Percentiles rank a stretch among this genome's conserved stretches.
phyloP scores from a whole-genome alignment of 2,888 invertebrate species.

The Autographa gamma region DNA sequence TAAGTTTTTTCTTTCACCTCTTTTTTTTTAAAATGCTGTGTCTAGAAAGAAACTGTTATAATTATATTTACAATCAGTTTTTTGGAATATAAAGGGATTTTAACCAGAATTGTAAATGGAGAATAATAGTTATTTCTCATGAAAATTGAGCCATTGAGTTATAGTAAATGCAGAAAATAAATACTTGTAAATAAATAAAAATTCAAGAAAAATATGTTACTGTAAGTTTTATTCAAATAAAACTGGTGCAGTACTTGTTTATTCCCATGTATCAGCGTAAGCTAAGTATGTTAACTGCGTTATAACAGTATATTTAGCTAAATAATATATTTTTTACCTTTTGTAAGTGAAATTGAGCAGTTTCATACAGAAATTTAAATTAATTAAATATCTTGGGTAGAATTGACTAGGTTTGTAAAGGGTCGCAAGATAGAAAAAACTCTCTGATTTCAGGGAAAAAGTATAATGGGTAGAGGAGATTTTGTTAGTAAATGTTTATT shows the following conservation, averaged over 20 bases:
- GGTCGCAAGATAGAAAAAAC: slow-evolving; percentile 10
- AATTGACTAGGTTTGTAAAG: slow-evolving; percentile 2
- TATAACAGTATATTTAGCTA: background rate
- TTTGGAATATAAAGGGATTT: background rate
- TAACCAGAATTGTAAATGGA: background rate
- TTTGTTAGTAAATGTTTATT: slow-evolving; percentile 17
- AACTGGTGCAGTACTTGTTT: slow-evolving; percentile 50
- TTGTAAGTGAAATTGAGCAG: slow-evolving; percentile 49
- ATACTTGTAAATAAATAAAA: background rate
- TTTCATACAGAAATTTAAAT: slow-evolving; percentile 21
- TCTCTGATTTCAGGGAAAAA: slow-evolving; percentile 9
- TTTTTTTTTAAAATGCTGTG: no score
- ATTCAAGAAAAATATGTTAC: background rate
- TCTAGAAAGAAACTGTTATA: background rate
- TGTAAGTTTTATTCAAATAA: slow-evolving; percentile 11
- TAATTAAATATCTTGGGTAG: slow-evolving; percentile 5
- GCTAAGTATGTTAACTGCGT: slow-evolving; percentile 24
- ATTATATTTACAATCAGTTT: slow-evolving; percentile 1
- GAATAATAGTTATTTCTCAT: no score
- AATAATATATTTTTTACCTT: slow-evolving; percentile 8
- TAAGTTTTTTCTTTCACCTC: background rate
- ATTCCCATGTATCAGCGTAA: slow-evolving; percentile 28
- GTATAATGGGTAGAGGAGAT: background rate
- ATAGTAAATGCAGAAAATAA: background rate
- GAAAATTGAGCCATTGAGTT: background rate